Evolutionary conservation across 1,140 invertebrate genomes (phyloP).

Genomic region (Penaeus indicus): DNA sequence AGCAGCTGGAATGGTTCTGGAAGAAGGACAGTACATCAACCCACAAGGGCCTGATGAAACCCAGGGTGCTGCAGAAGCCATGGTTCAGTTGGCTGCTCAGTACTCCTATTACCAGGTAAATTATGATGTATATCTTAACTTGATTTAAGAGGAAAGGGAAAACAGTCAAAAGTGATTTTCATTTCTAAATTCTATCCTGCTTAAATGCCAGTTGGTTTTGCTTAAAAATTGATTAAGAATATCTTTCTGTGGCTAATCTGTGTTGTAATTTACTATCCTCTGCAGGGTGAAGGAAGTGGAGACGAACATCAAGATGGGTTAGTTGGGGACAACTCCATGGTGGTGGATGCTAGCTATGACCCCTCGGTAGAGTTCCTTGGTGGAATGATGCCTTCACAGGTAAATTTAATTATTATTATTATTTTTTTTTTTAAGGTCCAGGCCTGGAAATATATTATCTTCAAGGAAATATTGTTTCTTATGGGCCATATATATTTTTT

Average conservation of each 20-base stretch:
- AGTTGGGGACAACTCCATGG: conserved; percentile 68
- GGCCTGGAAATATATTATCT: no score
- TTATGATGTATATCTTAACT: background rate
- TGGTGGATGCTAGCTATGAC: conserved; percentile 88
- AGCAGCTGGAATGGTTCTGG: conserved; percentile 71
- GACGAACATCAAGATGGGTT: conserved; percentile 55
- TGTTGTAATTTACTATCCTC: background rate
- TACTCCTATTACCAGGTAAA: conserved; percentile 57
- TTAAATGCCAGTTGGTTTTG: no score
- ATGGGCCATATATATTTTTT: no score
- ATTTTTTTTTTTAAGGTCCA: background rate
- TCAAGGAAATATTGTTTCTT: no score
- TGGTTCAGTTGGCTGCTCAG: conserved; percentile 82
- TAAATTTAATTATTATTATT: background rate
- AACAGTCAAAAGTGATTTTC: background rate
- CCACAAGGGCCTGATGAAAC: conserved; percentile 75
- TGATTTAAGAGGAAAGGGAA: background rate
- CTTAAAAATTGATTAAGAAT: background rate
- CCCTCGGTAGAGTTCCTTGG: conserved; percentile 75
- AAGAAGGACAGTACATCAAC: conserved; percentile 35
- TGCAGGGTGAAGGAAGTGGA: conserved; percentile 46
- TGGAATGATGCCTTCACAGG: conserved; percentile 61
- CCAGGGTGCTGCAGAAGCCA: conserved; percentile 86
- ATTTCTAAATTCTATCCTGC: background rate
- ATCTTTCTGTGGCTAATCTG: background rate